A percentile compares a stretch with the other conserved stretches of the same genome.
These are phyloP conservation scores for Erythrolamprus reginae DNA, from an alignment of 2,113 vertebrate genomes.

Conservation along the genomic window DNA sequence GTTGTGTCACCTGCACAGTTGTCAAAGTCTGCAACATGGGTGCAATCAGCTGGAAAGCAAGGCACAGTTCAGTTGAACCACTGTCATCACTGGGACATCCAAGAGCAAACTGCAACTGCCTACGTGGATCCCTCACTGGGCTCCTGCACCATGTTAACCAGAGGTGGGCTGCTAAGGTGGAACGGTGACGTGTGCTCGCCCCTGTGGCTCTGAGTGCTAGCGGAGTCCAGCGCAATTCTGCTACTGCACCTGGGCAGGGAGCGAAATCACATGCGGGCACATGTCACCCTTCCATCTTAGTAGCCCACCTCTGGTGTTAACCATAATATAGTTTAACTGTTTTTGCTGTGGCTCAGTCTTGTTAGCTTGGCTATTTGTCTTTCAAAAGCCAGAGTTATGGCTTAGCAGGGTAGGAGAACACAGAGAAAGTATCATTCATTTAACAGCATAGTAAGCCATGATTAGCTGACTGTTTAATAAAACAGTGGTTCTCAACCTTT, in stretches of 20 bases:
- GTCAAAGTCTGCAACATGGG: conserved; percentile 39
- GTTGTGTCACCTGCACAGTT: conserved; percentile 10
- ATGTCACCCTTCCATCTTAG: too few relatives aligned
- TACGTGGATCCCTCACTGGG: not conserved
- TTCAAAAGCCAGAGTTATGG: not conserved
- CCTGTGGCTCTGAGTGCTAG: too few relatives aligned
- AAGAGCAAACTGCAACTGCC: not conserved
- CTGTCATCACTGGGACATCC: not conserved
- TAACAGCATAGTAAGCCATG: not conserved
- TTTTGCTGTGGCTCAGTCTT: not conserved
- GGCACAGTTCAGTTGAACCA: not conserved
- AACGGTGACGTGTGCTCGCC: too few relatives aligned
- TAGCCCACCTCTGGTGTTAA: too few relatives aligned
- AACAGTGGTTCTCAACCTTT: too few relatives aligned
- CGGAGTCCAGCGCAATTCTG: too few relatives aligned
- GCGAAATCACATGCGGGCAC: too few relatives aligned
- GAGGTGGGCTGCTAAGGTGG: too few relatives aligned
- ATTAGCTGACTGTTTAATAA: not conserved
- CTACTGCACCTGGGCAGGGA: too few relatives aligned
- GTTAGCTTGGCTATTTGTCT: not conserved
- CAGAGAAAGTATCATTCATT: not conserved
- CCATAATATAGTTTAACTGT: not conserved
- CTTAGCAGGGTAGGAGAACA: not conserved
- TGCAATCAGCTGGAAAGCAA: conserved; percentile 57
- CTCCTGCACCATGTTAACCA: too few relatives aligned